These are phyloP conservation scores for Hemiprocne comata DNA, from an alignment of 2,113 vertebrate genomes.

Conservation along the genomic window DNA sequence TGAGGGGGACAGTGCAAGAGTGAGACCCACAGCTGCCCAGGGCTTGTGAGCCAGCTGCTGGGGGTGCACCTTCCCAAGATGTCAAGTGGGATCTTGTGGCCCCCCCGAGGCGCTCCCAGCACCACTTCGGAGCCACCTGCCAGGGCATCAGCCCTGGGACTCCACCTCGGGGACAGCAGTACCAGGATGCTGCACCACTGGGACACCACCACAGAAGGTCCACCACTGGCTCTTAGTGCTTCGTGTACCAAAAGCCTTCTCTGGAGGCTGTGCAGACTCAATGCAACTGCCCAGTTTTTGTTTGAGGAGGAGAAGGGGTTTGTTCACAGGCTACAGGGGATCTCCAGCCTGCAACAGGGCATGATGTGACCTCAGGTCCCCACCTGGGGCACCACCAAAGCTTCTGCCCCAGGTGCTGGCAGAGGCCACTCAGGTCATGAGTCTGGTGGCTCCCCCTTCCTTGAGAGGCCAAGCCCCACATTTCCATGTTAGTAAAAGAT, in stretches of 20 bases:
- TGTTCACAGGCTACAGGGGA: rapidly evolving
- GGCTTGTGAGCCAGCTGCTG: rapidly evolving
- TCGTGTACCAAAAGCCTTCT: neutral
- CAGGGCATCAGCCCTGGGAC: neutral
- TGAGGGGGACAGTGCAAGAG: neutral
- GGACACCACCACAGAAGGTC: too few species aligned
- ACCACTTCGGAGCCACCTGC: rapidly evolving
- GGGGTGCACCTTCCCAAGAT: neutral
- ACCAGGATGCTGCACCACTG: too few species aligned
- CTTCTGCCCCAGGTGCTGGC: neutral
- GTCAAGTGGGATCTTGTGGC: neutral
- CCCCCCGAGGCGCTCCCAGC: neutral
- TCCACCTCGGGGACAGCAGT: neutral
- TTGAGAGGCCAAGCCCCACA: neutral
- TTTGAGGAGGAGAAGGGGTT: neutral
- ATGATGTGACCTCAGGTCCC: neutral
- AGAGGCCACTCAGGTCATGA: rapidly evolving
- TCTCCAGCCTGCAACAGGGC: neutral
- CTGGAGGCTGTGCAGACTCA: neutral
- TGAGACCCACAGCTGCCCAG: too few species aligned
- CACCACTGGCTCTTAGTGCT: neutral
- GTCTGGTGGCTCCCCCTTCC: rapidly evolving
- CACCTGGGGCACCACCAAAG: rapidly evolving
- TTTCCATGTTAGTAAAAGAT: rapidly evolving
- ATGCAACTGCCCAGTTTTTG: rapidly evolving